Evolutionary conservation across 1,140 invertebrate species (phyloP), one percentile per base, ranked within the genome.

Genomic region (Drosophila subpulchrella): DNA sequence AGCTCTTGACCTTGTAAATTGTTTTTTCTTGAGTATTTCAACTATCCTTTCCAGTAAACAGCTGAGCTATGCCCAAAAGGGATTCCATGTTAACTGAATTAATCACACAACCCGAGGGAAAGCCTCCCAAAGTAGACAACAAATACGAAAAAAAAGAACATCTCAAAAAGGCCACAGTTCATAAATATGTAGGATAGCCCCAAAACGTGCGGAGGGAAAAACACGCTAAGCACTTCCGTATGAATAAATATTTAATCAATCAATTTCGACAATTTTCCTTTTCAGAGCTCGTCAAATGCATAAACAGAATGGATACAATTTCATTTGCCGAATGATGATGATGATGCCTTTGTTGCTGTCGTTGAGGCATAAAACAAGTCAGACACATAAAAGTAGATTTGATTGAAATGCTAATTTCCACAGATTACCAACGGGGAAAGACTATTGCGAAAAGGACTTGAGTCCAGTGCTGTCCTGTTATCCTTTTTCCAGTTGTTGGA

Each of bases 171-270:
- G 30, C 56, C 71, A 61, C 65, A 74, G 67, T 53, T 75, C 68
- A 75, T 73, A 75, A 75, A 68, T 81, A 67, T 77, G 57, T 78
- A 50, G 32, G 36, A 39, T 41, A 32, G 32, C 44, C 30, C 24
- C 20, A 12, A 65, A 39, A 17, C 32, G 60, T 38, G 42, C 8
- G 11, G 51, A 50, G 27, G 53, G 48, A 38, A 73, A 65, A 67
- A 80, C 46, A 65, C 47, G 59, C 54, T 83, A 79, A 83, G 79
- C 71, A 83, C 84, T 88, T 86, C 75, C 83, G 83, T 73, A 67
- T 77, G 79, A 86, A 88, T 86, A 86, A 86, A 88, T 86, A 86
- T 86, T 86, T 88, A 88, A 86, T 86, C 83, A 88, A 86, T 86
- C 83, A 86, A 88, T 83, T 86, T 88, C 62, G 66, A 70, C 82